Evolutionary conservation across 2,113 vertebrate species (phyloP), one percentile per base, ranked within the genome.

Genomic region (Xyliphius kryptos): DNA sequence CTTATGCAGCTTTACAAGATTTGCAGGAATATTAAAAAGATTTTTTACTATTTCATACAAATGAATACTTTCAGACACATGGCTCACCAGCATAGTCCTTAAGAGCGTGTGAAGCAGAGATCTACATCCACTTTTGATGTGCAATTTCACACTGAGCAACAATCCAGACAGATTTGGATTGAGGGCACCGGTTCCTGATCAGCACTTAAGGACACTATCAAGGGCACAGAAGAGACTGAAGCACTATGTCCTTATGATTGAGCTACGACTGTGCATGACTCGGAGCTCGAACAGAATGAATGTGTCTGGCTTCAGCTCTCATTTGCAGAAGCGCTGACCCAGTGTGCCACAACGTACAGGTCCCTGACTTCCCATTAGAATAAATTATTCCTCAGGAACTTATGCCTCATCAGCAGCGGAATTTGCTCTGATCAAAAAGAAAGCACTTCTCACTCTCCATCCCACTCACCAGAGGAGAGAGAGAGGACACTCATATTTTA

Each of bases 331-430:
- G 72, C 81, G 79, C 72, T 88, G 88, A 90, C 86, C 89, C 87
- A 76, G 82, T 74, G 77, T 76, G 68, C 55, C 64, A 72, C 75
- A 75, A 63, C 75, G 67, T 80, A 87, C 77, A 79, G 79, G 79
- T 85, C 82, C 81, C 87, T 74, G 65, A 78, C 80, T 86, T 85
- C 82, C 85, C 84, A 90, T 88, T 88, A 87, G 86, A 86, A 87
- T 85, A 88, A 88, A 90, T 91, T 82, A 83, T 81, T 78, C 77
- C 73, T 61, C 77, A 82, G 81, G 59, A 51, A 57, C 79, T 84
- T 82, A 86, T 77, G 80, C 86, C 79, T 88, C 85, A 83, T 84
- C 85, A 80, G 82, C 73, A 82, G 79, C 72, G 2, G 82, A 76
- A 83, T 79, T 79, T 74, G 81, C 82, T 83, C 63, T 6, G 70